Evolutionary conservation across 2,797 vertebrate species (phyloP).

Genomic region (Hozukius guyotensis): DNA sequence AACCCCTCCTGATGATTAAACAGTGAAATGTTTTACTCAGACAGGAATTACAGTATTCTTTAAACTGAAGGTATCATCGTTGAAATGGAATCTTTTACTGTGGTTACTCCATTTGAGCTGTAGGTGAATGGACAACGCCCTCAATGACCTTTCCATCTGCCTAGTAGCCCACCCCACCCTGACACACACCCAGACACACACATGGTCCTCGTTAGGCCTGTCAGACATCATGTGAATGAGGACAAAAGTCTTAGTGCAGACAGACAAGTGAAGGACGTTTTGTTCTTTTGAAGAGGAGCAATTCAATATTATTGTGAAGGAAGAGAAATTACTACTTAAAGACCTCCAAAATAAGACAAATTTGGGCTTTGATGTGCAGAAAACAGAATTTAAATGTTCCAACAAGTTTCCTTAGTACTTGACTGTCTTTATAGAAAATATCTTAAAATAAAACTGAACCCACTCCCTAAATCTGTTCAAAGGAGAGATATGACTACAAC

Average conservation of each 20-base stretch:
- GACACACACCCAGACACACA: constrained; percentile 32
- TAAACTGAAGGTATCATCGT: neutral
- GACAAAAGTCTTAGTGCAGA: neutral
- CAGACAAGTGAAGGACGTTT: neutral
- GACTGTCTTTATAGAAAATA: neutral
- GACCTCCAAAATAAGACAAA: neutral
- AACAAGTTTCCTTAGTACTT: too few relatives aligned
- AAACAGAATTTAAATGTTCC: neutral
- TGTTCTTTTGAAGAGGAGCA: constrained; percentile 9
- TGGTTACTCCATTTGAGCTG: neutral
- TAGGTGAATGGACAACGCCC: constrained; percentile 21
- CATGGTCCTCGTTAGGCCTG: constrained; percentile 26
- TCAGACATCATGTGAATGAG: constrained; percentile 18
- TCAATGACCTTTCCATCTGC: constrained; percentile 41
- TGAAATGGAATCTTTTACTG: neutral
- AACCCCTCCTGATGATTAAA: neutral
- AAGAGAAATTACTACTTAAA: neutral
- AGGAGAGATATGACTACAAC: neutral
- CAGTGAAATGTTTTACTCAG: neutral
- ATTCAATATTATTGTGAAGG: neutral
- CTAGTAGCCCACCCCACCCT: constrained; percentile 6
- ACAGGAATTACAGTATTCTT: neutral
- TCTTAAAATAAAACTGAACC: neutral
- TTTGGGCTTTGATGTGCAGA: neutral
- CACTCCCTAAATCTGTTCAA: neutral